Conservation (phyloP, 2,797 vertebrate species). For the Masticophis lateralis region DNA sequence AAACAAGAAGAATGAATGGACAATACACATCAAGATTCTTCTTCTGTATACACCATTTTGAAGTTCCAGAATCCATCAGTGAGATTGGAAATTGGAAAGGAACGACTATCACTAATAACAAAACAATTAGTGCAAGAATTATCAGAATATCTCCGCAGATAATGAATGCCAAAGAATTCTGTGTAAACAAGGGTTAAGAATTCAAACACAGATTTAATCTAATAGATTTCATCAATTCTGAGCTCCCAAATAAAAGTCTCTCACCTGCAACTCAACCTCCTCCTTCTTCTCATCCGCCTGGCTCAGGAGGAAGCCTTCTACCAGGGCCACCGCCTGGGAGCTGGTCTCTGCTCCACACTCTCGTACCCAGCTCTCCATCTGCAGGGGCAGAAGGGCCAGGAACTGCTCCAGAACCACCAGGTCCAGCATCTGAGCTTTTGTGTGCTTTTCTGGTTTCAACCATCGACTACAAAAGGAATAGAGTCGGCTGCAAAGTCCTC, state of each 20-base stretch:
- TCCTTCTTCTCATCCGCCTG: accelerated
- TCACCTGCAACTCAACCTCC: accelerated
- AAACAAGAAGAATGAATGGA: too few species aligned
- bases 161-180: background rate
- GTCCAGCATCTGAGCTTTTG: too few species aligned
- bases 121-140: background rate
- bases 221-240: background rate
- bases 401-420: too few species aligned
- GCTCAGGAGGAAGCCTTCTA: too few species aligned
- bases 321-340: too few species aligned
- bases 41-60: too few species aligned
- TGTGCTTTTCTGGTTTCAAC: too few species aligned
- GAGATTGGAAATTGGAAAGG: background rate
- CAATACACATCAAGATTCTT: too few species aligned
- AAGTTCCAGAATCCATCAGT: background rate
- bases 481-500: background rate
- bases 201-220: background rate
- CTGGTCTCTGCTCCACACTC: too few species aligned
- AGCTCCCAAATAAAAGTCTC: background rate
- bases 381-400: too few species aligned
- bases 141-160: background rate
- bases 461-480: background rate
- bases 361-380: too few species aligned
- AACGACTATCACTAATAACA: background rate
- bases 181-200: background rate